Base-by-base conservation (phyloP, 2,797 vertebrate genomes). In the Pempheris klunzingeri region DNA sequence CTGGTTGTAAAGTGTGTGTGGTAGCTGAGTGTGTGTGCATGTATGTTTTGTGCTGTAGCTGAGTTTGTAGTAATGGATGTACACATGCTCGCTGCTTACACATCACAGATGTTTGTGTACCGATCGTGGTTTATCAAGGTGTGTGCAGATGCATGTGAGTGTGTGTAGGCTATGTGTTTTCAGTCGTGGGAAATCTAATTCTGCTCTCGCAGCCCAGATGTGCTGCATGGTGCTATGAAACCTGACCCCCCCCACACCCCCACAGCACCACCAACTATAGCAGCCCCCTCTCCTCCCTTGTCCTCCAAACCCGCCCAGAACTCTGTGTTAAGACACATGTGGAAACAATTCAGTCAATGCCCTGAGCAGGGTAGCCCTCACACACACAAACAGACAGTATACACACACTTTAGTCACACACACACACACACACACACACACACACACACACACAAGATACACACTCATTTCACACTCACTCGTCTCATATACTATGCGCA, bases 291-390 rank as follows among this genome's bases (percentile, higher is more conserved):
- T 81, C 75, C 80, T 84, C 79, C 78, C 88, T 87, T 87, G 86
- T 92, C 89, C 90, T 90, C 83, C 88, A 87, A 92, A 94, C 93
- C 93, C 90, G 92, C 94, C 93, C 93, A 95, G 93, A 94, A 93
- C 92, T 93, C 92, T 94, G 92, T 84, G 90, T 95, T 94, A 92
- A 95, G 93, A 94, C 92, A 95, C 95, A 96, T 95, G 94, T 96
- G 95, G 95, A 96, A 96, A 93, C 94, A 96, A 96, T 96, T 96
- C 94, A 92, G 92, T 86, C 92, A 93, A 94, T 95, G 93, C 94
- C 93, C 94, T 95, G 92, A 94, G 93, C 92, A 94, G 93, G 92
- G 92, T 90, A 94, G 93, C 93, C 93, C 92, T 92, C 91, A 92
- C 92, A 94, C 92, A 94, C 92, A 93, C 86, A 89, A 84, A 92